Conservation (phyloP, 2,888 invertebrate species). For the Lasius platythorax region DNA sequence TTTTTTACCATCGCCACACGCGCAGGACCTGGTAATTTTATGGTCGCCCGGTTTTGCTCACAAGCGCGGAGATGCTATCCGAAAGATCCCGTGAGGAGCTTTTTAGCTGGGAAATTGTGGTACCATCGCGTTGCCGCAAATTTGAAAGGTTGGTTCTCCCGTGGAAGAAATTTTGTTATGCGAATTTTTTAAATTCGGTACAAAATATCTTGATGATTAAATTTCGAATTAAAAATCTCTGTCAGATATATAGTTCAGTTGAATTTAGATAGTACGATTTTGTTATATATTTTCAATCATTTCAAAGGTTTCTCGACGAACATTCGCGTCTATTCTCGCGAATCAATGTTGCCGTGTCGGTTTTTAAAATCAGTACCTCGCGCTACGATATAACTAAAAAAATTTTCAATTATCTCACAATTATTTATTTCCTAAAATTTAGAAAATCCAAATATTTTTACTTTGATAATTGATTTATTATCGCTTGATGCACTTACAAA, state of each 20-base stretch:
- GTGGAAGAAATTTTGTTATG: not conserved
- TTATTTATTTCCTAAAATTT: not conserved
- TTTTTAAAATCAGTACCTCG: not conserved
- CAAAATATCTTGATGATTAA: not conserved
- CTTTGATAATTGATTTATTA: not conserved
- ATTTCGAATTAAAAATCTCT: not conserved
- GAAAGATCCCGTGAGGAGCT: not conserved
- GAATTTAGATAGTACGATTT: too few species aligned
- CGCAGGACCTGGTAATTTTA: slow-evolving; percentile 37
- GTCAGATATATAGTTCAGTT: too few species aligned
- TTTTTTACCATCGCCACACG: slow-evolving; percentile 21
- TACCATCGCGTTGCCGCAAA: not conserved
- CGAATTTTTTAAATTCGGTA: not conserved
- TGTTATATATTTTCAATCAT: too few species aligned
- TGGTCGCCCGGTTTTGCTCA: slow-evolving; percentile 31
- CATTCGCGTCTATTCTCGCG: not conserved
- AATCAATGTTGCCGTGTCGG: not conserved
- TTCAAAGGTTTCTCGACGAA: slow-evolving; percentile 14
- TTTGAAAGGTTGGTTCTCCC: not conserved
- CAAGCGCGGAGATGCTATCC: slow-evolving; percentile 7
- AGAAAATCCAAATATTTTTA: slow-evolving; percentile 6
- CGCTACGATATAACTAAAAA: not conserved
- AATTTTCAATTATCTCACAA: not conserved
- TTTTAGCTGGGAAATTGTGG: slow-evolving; percentile 11
- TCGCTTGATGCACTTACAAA: not conserved